phyloP scores from a whole-genome alignment of 2,888 invertebrate species.

The Omphaloscelis lunosa region DNA sequence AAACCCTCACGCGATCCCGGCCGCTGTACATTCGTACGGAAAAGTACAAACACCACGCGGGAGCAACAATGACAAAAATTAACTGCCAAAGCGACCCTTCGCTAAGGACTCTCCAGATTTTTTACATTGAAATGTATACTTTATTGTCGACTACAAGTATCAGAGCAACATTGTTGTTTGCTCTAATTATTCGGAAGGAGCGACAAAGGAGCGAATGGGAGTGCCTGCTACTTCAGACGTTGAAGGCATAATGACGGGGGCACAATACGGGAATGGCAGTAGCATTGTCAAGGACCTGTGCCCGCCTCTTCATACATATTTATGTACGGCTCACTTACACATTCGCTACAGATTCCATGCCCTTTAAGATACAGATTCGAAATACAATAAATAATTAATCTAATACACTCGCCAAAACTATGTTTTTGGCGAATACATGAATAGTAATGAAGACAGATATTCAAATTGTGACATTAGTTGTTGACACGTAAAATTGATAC shows the following conservation, averaged over 20 bases:
- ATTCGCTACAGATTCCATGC: constrained; percentile 67
- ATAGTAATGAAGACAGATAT: constrained; percentile 62
- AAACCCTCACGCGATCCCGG: constrained; percentile 75
- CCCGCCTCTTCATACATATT: constrained; percentile 89
- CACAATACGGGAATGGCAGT: constrained; percentile 83
- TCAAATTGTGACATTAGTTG: constrained; percentile 66
- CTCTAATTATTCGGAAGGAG: constrained; percentile 89
- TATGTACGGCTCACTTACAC: constrained; percentile 77
- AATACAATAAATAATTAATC: constrained; percentile 70
- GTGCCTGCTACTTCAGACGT: constrained; percentile 83
- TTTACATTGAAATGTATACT: constrained; percentile 88
- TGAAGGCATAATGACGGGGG: constrained; percentile 83
- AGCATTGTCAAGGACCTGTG: constrained; percentile 80
- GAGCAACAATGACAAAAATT: constrained; percentile 87
- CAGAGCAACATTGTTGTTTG: constrained; percentile 79
- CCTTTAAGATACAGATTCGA: constrained; percentile 55
- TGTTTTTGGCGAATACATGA: constrained; percentile 67
- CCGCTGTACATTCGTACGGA: constrained; percentile 77
- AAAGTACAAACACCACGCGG: constrained; percentile 75
- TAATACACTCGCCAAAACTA: constrained; percentile 68
- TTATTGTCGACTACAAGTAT: constrained; percentile 79
- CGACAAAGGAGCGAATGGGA: constrained; percentile 86
- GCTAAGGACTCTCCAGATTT: constrained; percentile 82
- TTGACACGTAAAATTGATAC: constrained; percentile 63
- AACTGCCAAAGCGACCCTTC: constrained; percentile 84